Evolutionary conservation across 2,888 invertebrate species (phyloP).

Genomic region (Taphrorychus bicolor): DNA sequence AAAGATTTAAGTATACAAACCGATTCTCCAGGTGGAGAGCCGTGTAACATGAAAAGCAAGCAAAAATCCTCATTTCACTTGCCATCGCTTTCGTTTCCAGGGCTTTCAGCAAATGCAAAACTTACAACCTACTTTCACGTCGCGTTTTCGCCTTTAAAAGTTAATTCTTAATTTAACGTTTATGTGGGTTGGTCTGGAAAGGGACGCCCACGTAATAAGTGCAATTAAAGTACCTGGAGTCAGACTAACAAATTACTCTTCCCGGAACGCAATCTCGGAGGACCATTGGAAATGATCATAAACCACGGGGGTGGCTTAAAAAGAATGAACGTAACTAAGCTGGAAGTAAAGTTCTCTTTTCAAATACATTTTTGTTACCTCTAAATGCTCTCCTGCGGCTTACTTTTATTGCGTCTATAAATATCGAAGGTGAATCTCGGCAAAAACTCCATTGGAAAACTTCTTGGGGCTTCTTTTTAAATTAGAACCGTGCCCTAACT

Average conservation of each 20-base stretch:
- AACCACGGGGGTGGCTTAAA: slow-evolving; percentile 5
- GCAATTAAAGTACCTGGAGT: neutral
- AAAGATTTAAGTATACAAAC: slow-evolving; percentile 14
- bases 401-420: slow-evolving; percentile 24
- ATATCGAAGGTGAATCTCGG: slow-evolving; percentile 16
- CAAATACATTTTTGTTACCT: slow-evolving; percentile 19
- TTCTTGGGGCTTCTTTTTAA: neutral
- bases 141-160: neutral
- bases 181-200: neutral
- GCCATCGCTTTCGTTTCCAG: neutral
- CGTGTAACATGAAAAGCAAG: slow-evolving; percentile 18
- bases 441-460: slow-evolving; percentile 9
- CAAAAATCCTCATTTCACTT: slow-evolving; percentile 10
- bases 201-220: neutral
- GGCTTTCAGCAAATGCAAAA: slow-evolving; percentile 2
- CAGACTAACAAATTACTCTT: neutral
- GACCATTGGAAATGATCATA: slow-evolving; percentile 4
- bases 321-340: slow-evolving; percentile 13
- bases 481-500: neutral
- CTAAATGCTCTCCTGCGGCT: slow-evolving; percentile 17
- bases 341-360: slow-evolving; percentile 11
- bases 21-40: slow-evolving; percentile 13
- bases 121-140: neutral
- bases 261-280: neutral
- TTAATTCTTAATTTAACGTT: neutral